phyloP scores from a whole-genome alignment of 2,888 invertebrate species.

The Romanomermis culicivorax region DNA sequence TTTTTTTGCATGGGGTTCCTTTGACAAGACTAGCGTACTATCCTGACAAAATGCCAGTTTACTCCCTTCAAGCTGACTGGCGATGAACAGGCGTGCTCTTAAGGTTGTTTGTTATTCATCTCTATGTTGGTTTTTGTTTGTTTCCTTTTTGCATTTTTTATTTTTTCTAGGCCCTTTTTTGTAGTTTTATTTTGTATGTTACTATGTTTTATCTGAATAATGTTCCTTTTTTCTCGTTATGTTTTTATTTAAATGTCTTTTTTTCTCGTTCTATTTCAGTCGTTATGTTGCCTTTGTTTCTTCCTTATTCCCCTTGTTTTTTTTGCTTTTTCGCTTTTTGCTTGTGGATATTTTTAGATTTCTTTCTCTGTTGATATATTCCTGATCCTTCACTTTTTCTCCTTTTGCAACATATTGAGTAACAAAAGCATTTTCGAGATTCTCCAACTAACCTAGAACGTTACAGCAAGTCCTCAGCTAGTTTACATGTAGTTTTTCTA shows the following conservation, averaged over 20 bases:
- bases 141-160: neutral
- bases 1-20: too few species aligned
- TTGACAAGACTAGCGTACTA: too few species aligned
- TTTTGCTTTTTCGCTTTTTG: neutral
- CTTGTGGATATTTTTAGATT: neutral
- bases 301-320: constrained; percentile 1
- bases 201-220: too few species aligned
- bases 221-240: too few species aligned
- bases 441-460: too few species aligned
- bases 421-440: too few species aligned
- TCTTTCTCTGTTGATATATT: neutral
- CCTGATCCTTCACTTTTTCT: neutral
- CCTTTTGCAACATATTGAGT: neutral
- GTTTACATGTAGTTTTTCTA: too few species aligned
- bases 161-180: too few species aligned
- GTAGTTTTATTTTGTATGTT: too few species aligned
- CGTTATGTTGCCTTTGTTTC: neutral
- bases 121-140: neutral
- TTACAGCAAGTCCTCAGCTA: too few species aligned
- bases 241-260: constrained; percentile 13
- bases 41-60: too few species aligned
- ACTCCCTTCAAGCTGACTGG: neutral
- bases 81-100: neutral
- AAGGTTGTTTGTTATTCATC: neutral
- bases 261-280: neutral